phyloP scores from a whole-genome alignment of 1,140 invertebrate genomes.

The Schlechtendalia chinensis region DNA sequence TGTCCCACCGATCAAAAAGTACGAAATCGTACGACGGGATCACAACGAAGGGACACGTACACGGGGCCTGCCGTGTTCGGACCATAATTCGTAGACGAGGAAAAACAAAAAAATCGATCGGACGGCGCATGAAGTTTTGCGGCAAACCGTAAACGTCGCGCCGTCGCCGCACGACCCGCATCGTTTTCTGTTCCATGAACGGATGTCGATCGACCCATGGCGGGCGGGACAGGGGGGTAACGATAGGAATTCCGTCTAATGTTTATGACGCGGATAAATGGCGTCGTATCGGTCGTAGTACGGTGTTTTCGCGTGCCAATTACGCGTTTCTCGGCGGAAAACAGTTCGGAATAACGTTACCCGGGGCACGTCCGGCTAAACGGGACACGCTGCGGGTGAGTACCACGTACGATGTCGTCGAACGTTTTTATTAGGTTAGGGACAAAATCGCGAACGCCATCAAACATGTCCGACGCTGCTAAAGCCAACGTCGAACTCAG shows the following conservation, averaged over 20 bases:
- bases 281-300: background rate
- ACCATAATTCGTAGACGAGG: too few relatives aligned
- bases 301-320: background rate
- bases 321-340: background rate
- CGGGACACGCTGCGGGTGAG: background rate
- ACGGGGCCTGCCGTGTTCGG: too few relatives aligned
- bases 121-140: too few relatives aligned
- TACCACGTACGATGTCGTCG: background rate
- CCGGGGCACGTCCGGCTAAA: background rate
- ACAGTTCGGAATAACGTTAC: background rate
- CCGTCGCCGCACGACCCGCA: too few relatives aligned
- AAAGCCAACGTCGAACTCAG: background rate
- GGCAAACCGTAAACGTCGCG: too few relatives aligned
- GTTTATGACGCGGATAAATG: slow-evolving; percentile 10
- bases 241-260: background rate
- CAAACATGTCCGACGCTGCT: slow-evolving; percentile 16
- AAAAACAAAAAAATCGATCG: too few relatives aligned
- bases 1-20: background rate
- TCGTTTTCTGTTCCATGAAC: too few relatives aligned
- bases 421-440: slow-evolving; percentile 43
- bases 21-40: too few relatives aligned
- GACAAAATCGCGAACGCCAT: slow-evolving; percentile 3
- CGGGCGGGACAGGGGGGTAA: background rate
- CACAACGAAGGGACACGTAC: too few relatives aligned
- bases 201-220: background rate